These are phyloP conservation scores for Poeciliopsis prolifica DNA, from an alignment of 2,113 vertebrate species.

Conservation along the genomic window DNA sequence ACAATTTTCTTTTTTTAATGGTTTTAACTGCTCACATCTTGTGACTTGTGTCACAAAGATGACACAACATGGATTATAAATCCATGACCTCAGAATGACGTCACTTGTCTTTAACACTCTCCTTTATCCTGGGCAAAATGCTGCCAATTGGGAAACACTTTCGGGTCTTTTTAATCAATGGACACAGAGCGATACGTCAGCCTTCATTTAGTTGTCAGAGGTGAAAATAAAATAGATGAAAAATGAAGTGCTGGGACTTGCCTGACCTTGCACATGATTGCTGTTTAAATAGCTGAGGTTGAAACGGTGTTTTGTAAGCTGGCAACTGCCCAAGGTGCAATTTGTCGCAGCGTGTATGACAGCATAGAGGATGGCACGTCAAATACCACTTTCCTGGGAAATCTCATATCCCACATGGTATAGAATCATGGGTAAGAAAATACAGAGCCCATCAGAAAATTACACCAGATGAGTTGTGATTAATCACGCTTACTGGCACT, in stretches of 20 bases:
- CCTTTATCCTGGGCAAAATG: constrained; percentile 52
- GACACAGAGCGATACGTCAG: constrained; percentile 65
- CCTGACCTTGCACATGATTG: constrained; percentile 76
- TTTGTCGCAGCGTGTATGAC: constrained; percentile 73
- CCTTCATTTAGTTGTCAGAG: constrained; percentile 78
- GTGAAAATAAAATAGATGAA: constrained; percentile 71
- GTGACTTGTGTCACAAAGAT: no score
- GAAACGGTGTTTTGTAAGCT: constrained; percentile 79
- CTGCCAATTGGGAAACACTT: constrained; percentile 38
- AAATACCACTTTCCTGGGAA: constrained; percentile 73
- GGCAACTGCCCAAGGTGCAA: constrained; percentile 77
- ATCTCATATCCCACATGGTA: constrained; percentile 41
- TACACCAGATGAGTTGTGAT: constrained; percentile 31
- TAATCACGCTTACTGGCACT: constrained; percentile 32
- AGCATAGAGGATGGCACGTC: constrained; percentile 64
- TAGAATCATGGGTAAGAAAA: constrained; percentile 47
- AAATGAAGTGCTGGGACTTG: constrained; percentile 71
- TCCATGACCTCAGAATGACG: constrained; percentile 46
- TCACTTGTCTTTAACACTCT: constrained; percentile 57
- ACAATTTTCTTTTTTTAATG: no score
- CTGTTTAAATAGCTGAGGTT: constrained; percentile 68
- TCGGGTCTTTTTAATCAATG: constrained; percentile 45
- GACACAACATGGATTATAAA: not conserved
- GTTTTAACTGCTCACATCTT: not conserved
- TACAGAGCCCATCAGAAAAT: constrained; percentile 52